phyloP scores from a whole-genome alignment of 2,113 vertebrate species.

The Ginglymostoma cirratum region DNA sequence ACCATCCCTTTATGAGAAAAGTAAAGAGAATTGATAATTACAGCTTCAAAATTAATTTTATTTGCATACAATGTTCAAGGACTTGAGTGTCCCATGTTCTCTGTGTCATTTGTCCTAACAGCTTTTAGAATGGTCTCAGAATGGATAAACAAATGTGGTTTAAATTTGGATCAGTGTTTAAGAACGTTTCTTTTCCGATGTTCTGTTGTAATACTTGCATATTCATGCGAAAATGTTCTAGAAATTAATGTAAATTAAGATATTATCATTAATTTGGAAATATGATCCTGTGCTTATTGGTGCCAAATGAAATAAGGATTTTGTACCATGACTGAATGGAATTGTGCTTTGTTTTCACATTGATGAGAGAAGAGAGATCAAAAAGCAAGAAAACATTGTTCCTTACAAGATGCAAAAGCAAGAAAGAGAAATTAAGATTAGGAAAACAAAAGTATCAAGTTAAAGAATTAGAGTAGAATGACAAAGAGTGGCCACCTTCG shows the following conservation, averaged over 20 bases:
- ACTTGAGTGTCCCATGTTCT: not conserved
- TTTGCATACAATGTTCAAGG: not conserved
- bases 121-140: not conserved
- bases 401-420: not conserved
- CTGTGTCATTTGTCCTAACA: not conserved
- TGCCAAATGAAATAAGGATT: not conserved
- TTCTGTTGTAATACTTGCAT: not conserved
- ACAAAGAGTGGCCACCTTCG: not conserved
- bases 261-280: conserved; percentile 30
- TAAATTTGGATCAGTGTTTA: not conserved
- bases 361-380: not conserved
- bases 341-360: not conserved
- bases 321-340: not conserved
- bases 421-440: not conserved
- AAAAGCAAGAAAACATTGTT: not conserved
- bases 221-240: not conserved
- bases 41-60: not conserved
- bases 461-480: not conserved
- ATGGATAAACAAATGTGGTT: not conserved
- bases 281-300: not conserved
- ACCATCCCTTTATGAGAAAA: not conserved
- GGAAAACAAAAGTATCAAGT: not conserved
- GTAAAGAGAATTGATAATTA: not conserved
- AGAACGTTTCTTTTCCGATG: too few relatives aligned
- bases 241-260: conserved; percentile 32